phyloP scores from a whole-genome alignment of 2,888 invertebrate species.

The Andrena praecox region DNA sequence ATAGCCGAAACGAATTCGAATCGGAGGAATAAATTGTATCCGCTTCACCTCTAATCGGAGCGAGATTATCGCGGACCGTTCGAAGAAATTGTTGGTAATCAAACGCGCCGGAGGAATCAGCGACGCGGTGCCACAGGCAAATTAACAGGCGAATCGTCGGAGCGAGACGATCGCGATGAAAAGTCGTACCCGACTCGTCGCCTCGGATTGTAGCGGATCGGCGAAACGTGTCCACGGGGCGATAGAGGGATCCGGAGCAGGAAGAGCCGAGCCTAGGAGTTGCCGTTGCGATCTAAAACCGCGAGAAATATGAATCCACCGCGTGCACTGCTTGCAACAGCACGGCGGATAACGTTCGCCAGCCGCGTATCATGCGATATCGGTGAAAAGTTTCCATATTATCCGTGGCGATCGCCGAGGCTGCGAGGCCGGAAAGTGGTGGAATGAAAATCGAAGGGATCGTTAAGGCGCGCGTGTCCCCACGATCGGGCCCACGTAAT shows the following conservation, averaged over 20 bases:
- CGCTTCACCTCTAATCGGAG: background rate
- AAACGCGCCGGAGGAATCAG: background rate
- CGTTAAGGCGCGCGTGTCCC: constrained; percentile 5
- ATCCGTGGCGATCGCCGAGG: background rate
- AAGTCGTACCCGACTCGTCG: constrained; percentile 2
- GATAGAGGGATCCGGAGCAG: background rate
- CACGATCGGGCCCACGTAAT: constrained; percentile 44
- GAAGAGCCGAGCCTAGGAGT: constrained; percentile 30
- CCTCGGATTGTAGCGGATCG: constrained; percentile 1
- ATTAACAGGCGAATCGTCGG: constrained; percentile 12
- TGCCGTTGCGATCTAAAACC: constrained; percentile 20
- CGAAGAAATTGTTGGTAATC: constrained; percentile 15
- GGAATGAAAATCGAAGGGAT: background rate
- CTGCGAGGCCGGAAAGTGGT: background rate
- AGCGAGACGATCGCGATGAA: constrained; percentile 37
- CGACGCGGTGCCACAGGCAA: constrained; percentile 23
- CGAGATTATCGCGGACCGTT: constrained; percentile 1
- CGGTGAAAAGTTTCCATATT: background rate
- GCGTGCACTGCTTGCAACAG: background rate
- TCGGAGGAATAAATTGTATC: background rate
- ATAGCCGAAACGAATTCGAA: background rate
- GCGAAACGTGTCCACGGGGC: constrained; percentile 13
- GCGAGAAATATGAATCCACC: constrained; percentile 26
- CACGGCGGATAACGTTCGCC: background rate
- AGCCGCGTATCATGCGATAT: background rate